Percentiles rank a stretch among this genome's conserved stretches.
Evolutionary conservation across 2,888 invertebrate species (phyloP).

Genomic region (Lasius fuliginosus): DNA sequence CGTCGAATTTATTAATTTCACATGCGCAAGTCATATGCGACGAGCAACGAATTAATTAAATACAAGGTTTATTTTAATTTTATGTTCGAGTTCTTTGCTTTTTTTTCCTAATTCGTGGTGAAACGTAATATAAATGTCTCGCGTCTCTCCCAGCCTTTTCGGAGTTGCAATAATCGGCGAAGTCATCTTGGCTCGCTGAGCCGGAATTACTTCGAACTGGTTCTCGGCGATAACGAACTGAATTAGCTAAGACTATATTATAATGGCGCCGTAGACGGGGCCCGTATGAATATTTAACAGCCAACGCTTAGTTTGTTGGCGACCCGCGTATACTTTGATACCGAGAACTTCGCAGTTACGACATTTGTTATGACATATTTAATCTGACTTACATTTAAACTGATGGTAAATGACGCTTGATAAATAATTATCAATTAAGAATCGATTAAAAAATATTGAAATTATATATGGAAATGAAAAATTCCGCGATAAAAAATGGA

Average conservation of each 20-base stretch:
- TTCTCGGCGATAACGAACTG: slow-evolving; percentile 49
- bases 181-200: slow-evolving; percentile 47
- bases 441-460: slow-evolving; percentile 4
- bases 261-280: slow-evolving; percentile 41
- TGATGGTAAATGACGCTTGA: not conserved
- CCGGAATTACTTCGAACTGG: slow-evolving; percentile 55
- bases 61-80: not conserved
- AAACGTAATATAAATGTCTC: not conserved
- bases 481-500: not conserved
- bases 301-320: slow-evolving; percentile 47
- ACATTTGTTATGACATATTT: slow-evolving; percentile 31
- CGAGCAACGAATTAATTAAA: slow-evolving; percentile 26
- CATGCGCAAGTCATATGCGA: not conserved
- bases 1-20: slow-evolving; percentile 27
- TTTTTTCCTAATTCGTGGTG: not conserved
- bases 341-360: slow-evolving; percentile 20
- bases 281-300: slow-evolving; percentile 55
- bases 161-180: slow-evolving; percentile 20
- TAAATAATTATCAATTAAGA: not conserved
- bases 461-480: not conserved
- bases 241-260: slow-evolving; percentile 57
- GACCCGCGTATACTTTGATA: slow-evolving; percentile 43
- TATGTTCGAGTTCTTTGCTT: not conserved
- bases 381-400: slow-evolving; percentile 12
- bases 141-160: not conserved